Conservation (phyloP, 2,113 vertebrate genomes). For the Hydrolagus affinis region DNA sequence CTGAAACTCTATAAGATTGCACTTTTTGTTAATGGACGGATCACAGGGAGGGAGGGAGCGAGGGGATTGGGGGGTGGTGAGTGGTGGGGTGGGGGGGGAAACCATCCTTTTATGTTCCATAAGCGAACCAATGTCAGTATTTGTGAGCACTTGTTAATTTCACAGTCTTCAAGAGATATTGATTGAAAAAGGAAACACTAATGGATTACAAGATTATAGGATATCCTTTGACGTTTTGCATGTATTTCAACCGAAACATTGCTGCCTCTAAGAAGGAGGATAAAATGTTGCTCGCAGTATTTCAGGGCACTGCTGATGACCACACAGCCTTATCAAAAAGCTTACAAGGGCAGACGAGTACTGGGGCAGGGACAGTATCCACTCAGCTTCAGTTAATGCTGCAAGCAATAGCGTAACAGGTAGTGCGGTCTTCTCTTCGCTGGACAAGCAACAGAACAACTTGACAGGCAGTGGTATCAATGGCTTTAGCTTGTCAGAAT, state of each 20-base stretch:
- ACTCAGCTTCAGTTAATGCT: too few relatives aligned
- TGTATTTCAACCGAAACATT: background rate
- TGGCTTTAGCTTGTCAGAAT: too few relatives aligned
- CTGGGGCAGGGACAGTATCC: too few relatives aligned
- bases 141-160: background rate
- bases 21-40: background rate
- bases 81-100: too few relatives aligned
- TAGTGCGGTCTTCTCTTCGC: too few relatives aligned
- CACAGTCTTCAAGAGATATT: background rate
- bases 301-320: too few relatives aligned
- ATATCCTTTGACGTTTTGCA: conserved; percentile 12
- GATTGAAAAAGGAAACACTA: conserved; percentile 7
- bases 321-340: too few relatives aligned
- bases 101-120: background rate
- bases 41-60: background rate
- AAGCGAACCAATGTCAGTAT: background rate
- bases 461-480: too few relatives aligned
- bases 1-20: background rate
- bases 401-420: too few relatives aligned
- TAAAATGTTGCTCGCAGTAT: background rate
- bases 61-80: too few relatives aligned
- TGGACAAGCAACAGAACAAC: too few relatives aligned
- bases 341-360: too few relatives aligned
- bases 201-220: conserved; percentile 1
- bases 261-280: background rate